Evolutionary conservation across 2,797 vertebrate species (phyloP), one percentile per base, ranked within the genome.

Genomic region (Anomalospiza imberbis): DNA sequence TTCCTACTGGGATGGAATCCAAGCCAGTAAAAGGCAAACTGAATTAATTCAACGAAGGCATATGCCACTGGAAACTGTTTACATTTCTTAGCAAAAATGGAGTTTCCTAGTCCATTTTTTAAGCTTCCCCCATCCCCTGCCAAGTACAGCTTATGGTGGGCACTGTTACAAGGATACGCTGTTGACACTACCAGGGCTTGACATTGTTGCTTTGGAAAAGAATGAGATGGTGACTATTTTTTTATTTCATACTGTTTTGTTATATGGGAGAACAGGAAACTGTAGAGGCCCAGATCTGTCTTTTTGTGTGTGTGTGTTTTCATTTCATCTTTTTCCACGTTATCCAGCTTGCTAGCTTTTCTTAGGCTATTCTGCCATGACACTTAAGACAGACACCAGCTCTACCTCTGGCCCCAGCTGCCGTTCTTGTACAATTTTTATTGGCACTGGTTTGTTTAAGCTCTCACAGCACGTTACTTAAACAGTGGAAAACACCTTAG

Each of bases 1-100:
- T 97, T 97, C 93, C 97, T 96, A 96, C 97, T 97, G 98, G 98
- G 98, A 98, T 96, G 97, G 94, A 96, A 98, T 98, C 98, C 98
- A 98, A 98, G 97, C 97, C 97, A 97, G 97, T 97, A 98, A 98
- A 98, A 98, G 98, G 98, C 98, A 98, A 98, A 97, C 98, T 98
- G 97, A 98, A 98, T 98, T 98, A 98, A 98, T 98, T 98, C 97
- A 97, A 97, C 60, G 84, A 94, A 97, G 98, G 97, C 98, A 98
- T 98, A 98, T 98, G 98, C 98, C 97, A 97, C 97, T 97, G 96
- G 97, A 98, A 98, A 98, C 97, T 98, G 98, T 98, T 98, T 98
- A 97, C 95, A 85, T 97, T 96, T 95, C 91, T 94, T 93, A 92
- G 86, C 84, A 91, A 95, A 96, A 96, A 91, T 94, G 74, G 89